These are phyloP conservation scores for Syrmaticus mikado DNA, from an alignment of 2,113 vertebrate genomes.

Conservation along the genomic window DNA sequence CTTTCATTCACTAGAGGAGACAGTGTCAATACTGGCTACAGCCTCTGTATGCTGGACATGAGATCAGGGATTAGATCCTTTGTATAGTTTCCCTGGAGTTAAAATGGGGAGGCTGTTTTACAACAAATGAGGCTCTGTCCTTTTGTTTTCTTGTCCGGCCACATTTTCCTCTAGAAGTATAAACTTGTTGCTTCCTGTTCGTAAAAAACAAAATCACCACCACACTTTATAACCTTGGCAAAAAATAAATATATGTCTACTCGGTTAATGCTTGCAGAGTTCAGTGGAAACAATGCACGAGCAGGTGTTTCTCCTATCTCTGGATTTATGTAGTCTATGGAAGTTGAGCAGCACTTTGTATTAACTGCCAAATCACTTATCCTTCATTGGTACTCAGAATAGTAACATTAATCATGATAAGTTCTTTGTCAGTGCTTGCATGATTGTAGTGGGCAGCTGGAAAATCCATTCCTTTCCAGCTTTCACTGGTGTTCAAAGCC, in stretches of 20 bases:
- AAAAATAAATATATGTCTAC: neutral
- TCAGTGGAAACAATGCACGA: neutral
- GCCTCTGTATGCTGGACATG: neutral
- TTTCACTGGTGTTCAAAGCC: neutral
- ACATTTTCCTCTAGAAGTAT: neutral
- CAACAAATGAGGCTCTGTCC: neutral
- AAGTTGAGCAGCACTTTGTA: neutral
- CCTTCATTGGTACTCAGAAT: neutral
- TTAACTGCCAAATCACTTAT: neutral
- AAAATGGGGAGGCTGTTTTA: neutral
- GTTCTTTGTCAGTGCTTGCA: neutral
- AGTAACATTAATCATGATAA: accelerated
- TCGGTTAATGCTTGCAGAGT: neutral
- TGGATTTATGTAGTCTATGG: neutral
- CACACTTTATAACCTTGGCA: neutral
- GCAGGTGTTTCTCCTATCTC: neutral
- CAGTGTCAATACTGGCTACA: neutral
- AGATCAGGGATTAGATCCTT: neutral
- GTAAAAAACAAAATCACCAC: neutral
- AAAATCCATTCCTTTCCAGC: neutral
- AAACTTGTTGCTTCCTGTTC: neutral
- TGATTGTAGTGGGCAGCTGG: neutral
- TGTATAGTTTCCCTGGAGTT: neutral
- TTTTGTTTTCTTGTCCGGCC: neutral
- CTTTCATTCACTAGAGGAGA: neutral